Evolutionary conservation across 2,113 vertebrate genomes (phyloP), one percentile per base, ranked within the genome.

Genomic region (Aspidoscelis tigris): DNA sequence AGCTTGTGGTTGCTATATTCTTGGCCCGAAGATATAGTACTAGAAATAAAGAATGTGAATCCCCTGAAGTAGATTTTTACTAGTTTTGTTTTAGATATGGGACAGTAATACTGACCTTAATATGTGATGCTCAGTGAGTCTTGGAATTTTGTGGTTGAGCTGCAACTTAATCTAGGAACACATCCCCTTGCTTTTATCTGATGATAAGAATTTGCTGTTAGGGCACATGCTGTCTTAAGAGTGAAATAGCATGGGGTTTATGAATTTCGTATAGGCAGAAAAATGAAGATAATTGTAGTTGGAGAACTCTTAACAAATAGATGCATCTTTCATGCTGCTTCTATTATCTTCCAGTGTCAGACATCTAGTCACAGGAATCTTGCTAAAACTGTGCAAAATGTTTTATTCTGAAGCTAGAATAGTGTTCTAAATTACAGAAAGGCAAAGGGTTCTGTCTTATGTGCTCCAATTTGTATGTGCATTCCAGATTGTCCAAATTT

Each of bases 221-320:
- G n/a, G 9, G 0, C 43, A 9, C 74, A 11, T 58, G 43, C 10
- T 68, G 1, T 12, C 22, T 84, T 74, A 61, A 80, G 44, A 79
- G 69, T 43, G 79, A 78, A 90, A 83, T 64, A 66, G 44, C 82
- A 82, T 58, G 78, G 41, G 65, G 33, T 72, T 10, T 4, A 1
- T 65, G 82, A 78, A 78, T 65, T 58, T 16, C 53, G 8, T 78
- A 61, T 21, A 70, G 39, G 4, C 41, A 11, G 33, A 78, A 76
- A 61, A 81, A 20, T 22, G 58, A 64, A 73, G 61, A 82, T 76
- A 78, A 69, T 69, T 1, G 0, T 84, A 24, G 9, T 11, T 71
- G 41, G 39, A 53, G 73, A 10, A 55, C 1, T 68, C 47, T 9
- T 69, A 43, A 77, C 11, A 21, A 24, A 68, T 69, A 3, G 26